Conservation (phyloP, 2,888 invertebrate species). For the Patella pellucida region DNA sequence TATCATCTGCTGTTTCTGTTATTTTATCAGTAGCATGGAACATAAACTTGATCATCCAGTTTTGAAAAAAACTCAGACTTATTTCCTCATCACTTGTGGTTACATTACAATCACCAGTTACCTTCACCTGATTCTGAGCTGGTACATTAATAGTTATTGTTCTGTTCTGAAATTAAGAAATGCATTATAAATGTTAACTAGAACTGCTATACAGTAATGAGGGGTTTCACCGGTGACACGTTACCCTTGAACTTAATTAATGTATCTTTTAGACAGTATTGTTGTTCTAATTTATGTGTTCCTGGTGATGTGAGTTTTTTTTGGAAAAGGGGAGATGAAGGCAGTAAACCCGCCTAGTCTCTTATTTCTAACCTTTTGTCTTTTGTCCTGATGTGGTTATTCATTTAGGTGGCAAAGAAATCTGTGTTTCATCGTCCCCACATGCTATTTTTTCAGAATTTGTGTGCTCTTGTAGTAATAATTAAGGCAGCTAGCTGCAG, state of each 20-base stretch:
- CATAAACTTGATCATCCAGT: background rate
- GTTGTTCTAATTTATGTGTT: background rate
- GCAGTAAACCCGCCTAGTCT: too few relatives aligned
- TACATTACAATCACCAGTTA: slow-evolving; percentile 20
- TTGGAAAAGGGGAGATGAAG: background rate
- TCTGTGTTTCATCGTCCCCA: background rate
- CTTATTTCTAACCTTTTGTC: background rate
- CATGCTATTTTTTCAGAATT: background rate
- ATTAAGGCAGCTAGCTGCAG: too few relatives aligned
- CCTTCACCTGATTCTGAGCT: background rate
- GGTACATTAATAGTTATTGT: slow-evolving; percentile 20
- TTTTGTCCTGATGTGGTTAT: background rate
- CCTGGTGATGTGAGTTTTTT: background rate
- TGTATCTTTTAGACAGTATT: too few relatives aligned
- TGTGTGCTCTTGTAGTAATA: background rate
- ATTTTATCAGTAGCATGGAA: background rate
- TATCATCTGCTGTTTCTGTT: background rate
- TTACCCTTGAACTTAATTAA: too few relatives aligned
- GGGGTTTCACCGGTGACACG: too few relatives aligned
- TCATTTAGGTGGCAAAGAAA: background rate
- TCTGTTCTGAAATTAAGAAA: slow-evolving; percentile 13
- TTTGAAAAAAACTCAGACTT: slow-evolving; percentile 19
- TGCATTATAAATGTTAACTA: too few relatives aligned
- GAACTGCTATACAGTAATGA: too few relatives aligned
- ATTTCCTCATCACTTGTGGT: slow-evolving; percentile 20